Base-by-base conservation (phyloP, 1,140 invertebrate species). In the Drosophila subobscura region DNA sequence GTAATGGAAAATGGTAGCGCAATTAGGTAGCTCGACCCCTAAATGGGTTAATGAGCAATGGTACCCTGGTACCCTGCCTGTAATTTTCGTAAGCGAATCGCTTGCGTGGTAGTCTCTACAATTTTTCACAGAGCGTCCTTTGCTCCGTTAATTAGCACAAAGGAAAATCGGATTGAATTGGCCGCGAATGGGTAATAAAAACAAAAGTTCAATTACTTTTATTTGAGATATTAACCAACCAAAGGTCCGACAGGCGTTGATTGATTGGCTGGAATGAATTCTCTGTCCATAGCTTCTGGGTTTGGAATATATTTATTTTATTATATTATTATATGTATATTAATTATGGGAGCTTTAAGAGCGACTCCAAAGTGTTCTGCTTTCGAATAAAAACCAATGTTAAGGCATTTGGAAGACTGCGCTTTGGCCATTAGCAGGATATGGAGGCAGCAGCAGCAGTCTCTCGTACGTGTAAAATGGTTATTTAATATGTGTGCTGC, bases 161-260 rank as follows among this genome's bases (percentile, higher is more conserved):
- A 37, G 33, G 33, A 5, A 37, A 37, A 37, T 3, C 10, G 33
- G 33, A 63, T 54, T 68, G 58, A 37, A 51, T 51, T 64, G 54
- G 65, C 40, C 20, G 16, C 25, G 29, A 49, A 44, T 56, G 63
- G 64, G 63, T 76, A 84, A 84, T 80, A 72, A 80, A 72, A 77
- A 85, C 76, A 79, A 76, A 84, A 84, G 72, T 65, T 60, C 55
- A 80, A 84, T 84, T 84, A 80, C 25, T 45, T 59, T 65, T 86
- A 76, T 80, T 84, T 83, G 80, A 85, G 66, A 78, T 83, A 83
- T 77, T 63, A 78, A 83, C 64, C 52, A 53, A 47, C 58, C 58
- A 74, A 56, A 60, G 67, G 44, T n/a, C 46, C 50, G 67, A 72
- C 71, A 51, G 52, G 42, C 54, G 25, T 46, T 83, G 79, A 83